A percentile compares a stretch with the other conserved stretches of the same genome.
Conservation (phyloP, 2,797 vertebrate species). For the Labroides dimidiatus region DNA sequence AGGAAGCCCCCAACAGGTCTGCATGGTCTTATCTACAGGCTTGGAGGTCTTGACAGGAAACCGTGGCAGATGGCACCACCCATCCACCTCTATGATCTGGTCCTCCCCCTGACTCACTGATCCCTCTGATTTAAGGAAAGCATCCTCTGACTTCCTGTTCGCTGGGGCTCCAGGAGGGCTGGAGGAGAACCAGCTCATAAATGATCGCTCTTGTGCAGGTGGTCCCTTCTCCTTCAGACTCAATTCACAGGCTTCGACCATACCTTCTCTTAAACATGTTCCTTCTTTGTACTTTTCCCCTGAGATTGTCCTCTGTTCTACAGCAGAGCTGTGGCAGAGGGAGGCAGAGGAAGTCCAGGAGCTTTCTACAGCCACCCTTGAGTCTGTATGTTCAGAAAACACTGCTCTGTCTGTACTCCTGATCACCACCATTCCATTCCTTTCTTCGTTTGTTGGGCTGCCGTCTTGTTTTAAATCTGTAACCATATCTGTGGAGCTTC, state of each 20-base stretch:
- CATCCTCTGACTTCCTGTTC: constrained; percentile 33
- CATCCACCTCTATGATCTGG: constrained; percentile 82
- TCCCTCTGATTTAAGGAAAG: constrained; percentile 45
- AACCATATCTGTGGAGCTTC: constrained; percentile 32
- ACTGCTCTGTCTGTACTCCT: constrained; percentile 76
- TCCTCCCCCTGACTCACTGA: constrained; percentile 60
- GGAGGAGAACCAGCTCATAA: constrained; percentile 45
- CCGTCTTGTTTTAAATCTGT: constrained; percentile 45
- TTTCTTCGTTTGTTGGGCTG: constrained; percentile 68
- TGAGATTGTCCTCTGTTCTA: constrained; percentile 40
- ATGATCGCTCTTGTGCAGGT: constrained; percentile 36
- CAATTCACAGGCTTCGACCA: constrained; percentile 66
- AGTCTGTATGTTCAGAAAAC: constrained; percentile 65
- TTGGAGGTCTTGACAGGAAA: constrained; percentile 51
- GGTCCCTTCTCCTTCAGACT: constrained; percentile 56
- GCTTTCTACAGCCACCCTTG: constrained; percentile 56
- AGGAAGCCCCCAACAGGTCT: constrained; percentile 82
- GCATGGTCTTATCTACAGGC: constrained; percentile 44
- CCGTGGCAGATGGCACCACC: constrained; percentile 73
- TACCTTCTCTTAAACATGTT: constrained; percentile 35
- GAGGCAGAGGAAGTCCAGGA: constrained; percentile 44
- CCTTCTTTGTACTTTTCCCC: constrained; percentile 38
- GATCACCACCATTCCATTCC: constrained; percentile 66
- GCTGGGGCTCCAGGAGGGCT: constrained; percentile 18
- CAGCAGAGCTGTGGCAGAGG: constrained; percentile 35